Evolutionary conservation across 2,113 vertebrate genomes (phyloP), one percentile per base, ranked within the genome.

Genomic region (Agelaius tricolor): DNA sequence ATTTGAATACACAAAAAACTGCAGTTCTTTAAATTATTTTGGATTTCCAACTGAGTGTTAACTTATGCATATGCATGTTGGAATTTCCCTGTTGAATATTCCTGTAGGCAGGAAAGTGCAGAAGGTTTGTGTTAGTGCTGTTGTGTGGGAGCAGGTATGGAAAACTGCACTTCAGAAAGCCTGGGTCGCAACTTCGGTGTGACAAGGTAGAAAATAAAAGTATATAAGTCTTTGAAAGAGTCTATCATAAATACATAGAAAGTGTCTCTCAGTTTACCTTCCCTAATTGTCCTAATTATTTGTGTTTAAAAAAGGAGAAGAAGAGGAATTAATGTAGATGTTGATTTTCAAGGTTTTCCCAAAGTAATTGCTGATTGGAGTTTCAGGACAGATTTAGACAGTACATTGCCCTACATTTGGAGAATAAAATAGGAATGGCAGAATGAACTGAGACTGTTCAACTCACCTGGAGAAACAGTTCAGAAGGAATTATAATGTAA

Each of bases 271-370:
- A 3, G 8, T 74, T 22, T 55, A 2, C 63, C 15, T 67, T 54
- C 8, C 35, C 39, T 76, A 21, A 59, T 77, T 35, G 86, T 85
- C 63, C 39, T 74, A 28, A 39, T 63, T 85, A 71, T 59, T 62
- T 24, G 6, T 58, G 31, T 66, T 93, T 79, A 61, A 69, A 84
- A 47, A 28, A 37, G 55, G n/a, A 68, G 52, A 39, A 66, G 51
- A 87, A 7, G 39, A 73, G 23, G 37, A 57, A 90, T 95, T 87
- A 82, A 89, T 58, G 52, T 31, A 75, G 80, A 30, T 88, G 58
- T 82, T 94, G 80, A 78, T 97, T 97, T 96, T 96, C 76, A 57
- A 23, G 58, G 16, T 90, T 94, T 97, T 97, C 93, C 84, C 49
- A 61, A 78, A 81, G 80, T 96, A 88, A 85, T 80, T 75, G 65